Base-by-base conservation (phyloP, 2,113 vertebrate genomes). In the Solea solea region DNA sequence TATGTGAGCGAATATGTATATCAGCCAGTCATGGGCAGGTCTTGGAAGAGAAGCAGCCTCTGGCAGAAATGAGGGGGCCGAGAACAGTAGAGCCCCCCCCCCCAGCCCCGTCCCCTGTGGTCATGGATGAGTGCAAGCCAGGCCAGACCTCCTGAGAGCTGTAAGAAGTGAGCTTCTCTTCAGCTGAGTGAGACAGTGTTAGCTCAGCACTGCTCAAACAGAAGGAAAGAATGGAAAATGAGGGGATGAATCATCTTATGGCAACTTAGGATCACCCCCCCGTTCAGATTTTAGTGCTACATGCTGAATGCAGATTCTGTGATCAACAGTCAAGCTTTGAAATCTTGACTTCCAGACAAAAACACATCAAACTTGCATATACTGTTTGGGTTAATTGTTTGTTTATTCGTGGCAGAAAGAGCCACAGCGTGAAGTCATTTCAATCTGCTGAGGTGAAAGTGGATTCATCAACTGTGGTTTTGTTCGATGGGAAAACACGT, bases 71-170 rank as follows among this genome's bases (percentile, higher is more conserved):
- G 67, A 55, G 74, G 64, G 78, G 39, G 64, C 53, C 59, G 49
- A 64, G 67, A 80, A 67, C 57, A 74, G 59, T 16, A 54, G 71
- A 77, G 74, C 80, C 84, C n/a, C n/a, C n/a, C n/a, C n/a, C n/a
- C n/a, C 86, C 65, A 69, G 61, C 65, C 64, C 73, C 78, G 60
- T 78, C 52, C 64, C 61, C 54, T 88, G 85, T 69, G 84, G 83
- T 93, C 85, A 90, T 78, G 88, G 86, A 77, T 90, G 85, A 89
- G 51, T 83, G 91, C 78, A 78, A 76, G 64, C 78, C 74, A 78
- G 80, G 80, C 76, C 80, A 52, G 84, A 83, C 87, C 89, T 88
- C 89, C 69, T 67, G 81, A 75, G 82, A 86, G 80, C 75, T 70
- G 81, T 68, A 76, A 76, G 69, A 77, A 40, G 14, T 16, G 39